Evolutionary conservation across 92 coral and sea anemone species (phyloP), one percentile per base, ranked within the genome.

Genomic region (Heteractis magnifica): DNA sequence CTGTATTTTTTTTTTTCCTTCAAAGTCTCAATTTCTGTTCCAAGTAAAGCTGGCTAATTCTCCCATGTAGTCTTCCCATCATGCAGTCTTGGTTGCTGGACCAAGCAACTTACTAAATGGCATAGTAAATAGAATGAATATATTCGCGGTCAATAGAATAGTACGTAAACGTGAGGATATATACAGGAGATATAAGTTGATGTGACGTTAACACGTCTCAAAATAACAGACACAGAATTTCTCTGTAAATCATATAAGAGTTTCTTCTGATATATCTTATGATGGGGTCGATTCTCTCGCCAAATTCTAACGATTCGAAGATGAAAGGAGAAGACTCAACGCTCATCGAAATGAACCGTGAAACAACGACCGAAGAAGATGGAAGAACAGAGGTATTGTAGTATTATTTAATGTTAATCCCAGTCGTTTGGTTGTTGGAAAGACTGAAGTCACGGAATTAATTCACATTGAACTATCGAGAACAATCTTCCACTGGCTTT

Each of bases 211-310:
- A 23, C 73, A 12, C 18, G 23, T 8, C 73, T 68, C 49, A 14
- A 20, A 68, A 68, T 68, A 68, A 23, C 49, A 68, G 44, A n/a
- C 1, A 53, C 58, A 53, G 58, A 53, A 12, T 53, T 12, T 53
- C 13, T 53, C 58, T 8, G 13, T 12, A 53, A 53, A 53, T 53
- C 13, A 8, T 12, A 53, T n/a, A 10, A 8, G 13, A 9, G 6
- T 8, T n/a, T 9, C 48, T 68, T 68, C 26, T 23, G 49, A 68
- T 13, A 6, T 20, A 7, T 8, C 58, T 53, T 53, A 53, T 53
- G 58, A 81, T 81, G 84, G 84, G 84, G 10, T 68, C 84, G 3
- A 81, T 81, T 49, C 76, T 81, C 26, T 81, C 84, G 23, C 77
- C 51, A 34, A 81, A 81, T 70, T 81, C 84, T 81, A 68, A 12